Evolutionary conservation across 2,888 invertebrate genomes (phyloP), one percentile per base, ranked within the genome.

Genomic region (Lamproptera curius): DNA sequence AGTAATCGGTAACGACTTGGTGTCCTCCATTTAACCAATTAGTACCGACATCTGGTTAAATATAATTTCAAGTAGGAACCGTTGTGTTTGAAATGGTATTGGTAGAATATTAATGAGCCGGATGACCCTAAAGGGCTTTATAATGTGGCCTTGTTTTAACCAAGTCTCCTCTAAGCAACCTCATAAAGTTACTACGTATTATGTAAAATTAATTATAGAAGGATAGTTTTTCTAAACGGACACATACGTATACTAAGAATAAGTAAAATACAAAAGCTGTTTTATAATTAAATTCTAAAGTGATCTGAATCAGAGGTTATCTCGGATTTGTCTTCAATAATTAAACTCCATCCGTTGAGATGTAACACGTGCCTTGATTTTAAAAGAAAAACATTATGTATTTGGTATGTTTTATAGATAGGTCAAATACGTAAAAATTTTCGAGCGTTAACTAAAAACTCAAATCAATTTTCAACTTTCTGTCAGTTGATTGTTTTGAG

Each of bases 71-170:
- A 49, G 28, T 44, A 44, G 44, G 40, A 49, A 44, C 44, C 11
- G 13, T 40, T 43, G 26, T 35, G n/a, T 20, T 36, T 44, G 36
- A 49, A 40, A 17, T 49, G 16, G 34, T 38, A 42, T 28, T 39
- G 40, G 20, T 49, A 6, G 35, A 49, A 44, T 49, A 44, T 40
- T 49, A 49, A 49, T 44, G 16, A 49, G 40, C 35, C 16, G n/a
- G 49, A 31, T 44, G 28, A 36, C 49, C 49, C 40, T 44, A 40
- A 17, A 49, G 28, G 40, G 40, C 28, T 38, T 17, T 20, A 20
- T 20, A 23, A 14, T 17, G 1, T 39, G 26, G 16, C 26, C 16
- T 42, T 11, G n/a, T 8, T 15, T 39, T 20, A 14, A 6, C 20
- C 3, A 3, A 6, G 20, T 6, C 20, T 20, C 20, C 20, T 20